Percentiles rank a stretch among this genome's conserved stretches.
These are phyloP conservation scores for Drosophila kurseongensis DNA, from an alignment of 1,140 invertebrate genomes.

Conservation along the genomic window DNA sequence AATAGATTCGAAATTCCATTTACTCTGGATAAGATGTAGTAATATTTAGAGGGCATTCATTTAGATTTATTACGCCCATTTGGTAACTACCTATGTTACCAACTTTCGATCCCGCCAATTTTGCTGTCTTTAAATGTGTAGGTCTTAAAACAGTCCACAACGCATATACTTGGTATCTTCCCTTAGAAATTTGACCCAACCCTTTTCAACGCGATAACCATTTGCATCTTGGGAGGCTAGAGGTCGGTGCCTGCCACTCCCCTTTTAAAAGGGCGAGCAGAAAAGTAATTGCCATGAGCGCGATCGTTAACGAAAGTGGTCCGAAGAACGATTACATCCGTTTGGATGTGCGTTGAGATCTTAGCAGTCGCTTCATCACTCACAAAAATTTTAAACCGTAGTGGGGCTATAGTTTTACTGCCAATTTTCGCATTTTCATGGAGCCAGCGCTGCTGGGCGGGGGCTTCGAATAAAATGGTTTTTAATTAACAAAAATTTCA, in stretches of 20 bases:
- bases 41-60: no score
- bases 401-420: constrained; percentile 56
- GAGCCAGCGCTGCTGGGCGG: constrained; percentile 15
- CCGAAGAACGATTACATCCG: constrained; percentile 57
- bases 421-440: constrained; percentile 75
- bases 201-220: not conserved
- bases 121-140: no score
- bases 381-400: constrained; percentile 8
- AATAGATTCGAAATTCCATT: no score
- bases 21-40: no score
- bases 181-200: no score
- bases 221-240: not conserved
- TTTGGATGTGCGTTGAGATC: constrained; percentile 41
- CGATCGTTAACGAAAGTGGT: constrained; percentile 60
- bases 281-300: constrained; percentile 62
- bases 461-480: constrained; percentile 54
- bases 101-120: no score
- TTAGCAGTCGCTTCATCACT: constrained; percentile 53
- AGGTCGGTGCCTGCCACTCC: constrained; percentile 5
- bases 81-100: no score
- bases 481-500: constrained; percentile 78
- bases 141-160: no score
- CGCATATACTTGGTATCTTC: no score
- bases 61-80: no score
- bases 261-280: constrained; percentile 19